These are phyloP conservation scores for Plutella xylostella DNA, from an alignment of 2,888 invertebrate species.

Conservation along the genomic window DNA sequence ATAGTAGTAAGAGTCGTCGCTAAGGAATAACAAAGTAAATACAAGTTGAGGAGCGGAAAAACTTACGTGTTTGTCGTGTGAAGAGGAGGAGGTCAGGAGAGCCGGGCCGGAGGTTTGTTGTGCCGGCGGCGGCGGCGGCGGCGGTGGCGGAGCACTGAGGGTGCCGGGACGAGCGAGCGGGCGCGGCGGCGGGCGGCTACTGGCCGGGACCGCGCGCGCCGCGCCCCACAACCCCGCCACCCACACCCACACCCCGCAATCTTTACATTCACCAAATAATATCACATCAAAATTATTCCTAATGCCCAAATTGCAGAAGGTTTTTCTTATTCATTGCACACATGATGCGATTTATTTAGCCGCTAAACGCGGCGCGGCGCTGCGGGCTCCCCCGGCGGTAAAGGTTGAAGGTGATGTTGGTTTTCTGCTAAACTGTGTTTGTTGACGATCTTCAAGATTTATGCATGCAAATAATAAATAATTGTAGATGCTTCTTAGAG, in stretches of 20 bases:
- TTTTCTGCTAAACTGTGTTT: too few relatives aligned
- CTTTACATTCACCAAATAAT: slow-evolving; percentile 40
- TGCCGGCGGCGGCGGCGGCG: slow-evolving; percentile 24
- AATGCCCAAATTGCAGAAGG: slow-evolving; percentile 15
- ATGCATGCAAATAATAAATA: too few relatives aligned
- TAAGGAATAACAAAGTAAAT: too few relatives aligned
- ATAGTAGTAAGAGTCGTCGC: too few relatives aligned
- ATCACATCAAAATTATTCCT: slow-evolving; percentile 32
- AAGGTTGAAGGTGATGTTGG: slow-evolving; percentile 4
- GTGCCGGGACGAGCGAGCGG: slow-evolving; percentile 48
- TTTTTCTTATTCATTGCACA: not conserved
- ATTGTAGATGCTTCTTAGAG: too few relatives aligned
- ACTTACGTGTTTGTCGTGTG: not conserved
- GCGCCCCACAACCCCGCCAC: slow-evolving; percentile 22
- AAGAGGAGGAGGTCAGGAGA: slow-evolving; percentile 15
- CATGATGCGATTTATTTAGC: not conserved
- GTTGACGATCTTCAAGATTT: not conserved
- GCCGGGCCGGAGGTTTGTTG: slow-evolving; percentile 41
- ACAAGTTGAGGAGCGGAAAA: too few relatives aligned
- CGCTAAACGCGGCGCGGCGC: not conserved
- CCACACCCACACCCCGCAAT: slow-evolving; percentile 50
- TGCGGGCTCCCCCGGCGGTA: not conserved
- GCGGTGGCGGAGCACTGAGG: not conserved
- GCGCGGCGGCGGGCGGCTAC: slow-evolving; percentile 50
- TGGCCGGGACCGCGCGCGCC: slow-evolving; percentile 27